Evolutionary conservation across 2,888 invertebrate genomes (phyloP).

Genomic region (Melinaea marsaeus): DNA sequence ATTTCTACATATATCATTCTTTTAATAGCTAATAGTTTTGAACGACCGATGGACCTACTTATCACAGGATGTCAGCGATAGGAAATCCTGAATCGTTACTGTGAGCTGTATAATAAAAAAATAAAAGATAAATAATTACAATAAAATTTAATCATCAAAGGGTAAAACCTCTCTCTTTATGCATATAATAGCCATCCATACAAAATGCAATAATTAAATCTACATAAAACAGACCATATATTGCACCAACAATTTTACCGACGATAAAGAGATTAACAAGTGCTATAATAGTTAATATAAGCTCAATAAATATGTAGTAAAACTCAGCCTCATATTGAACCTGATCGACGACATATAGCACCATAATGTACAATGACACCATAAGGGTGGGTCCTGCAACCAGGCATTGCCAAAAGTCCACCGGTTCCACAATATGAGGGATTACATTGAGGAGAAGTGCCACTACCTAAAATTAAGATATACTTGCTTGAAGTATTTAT

Average conservation of each 20-base stretch:
- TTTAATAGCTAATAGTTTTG: not conserved
- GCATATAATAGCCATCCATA: conserved; percentile 59
- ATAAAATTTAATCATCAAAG: conserved; percentile 38
- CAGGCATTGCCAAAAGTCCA: conserved; percentile 57
- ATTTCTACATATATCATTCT: conserved; percentile 9
- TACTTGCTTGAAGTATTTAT: conserved; percentile 35
- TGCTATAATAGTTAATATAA: conserved; percentile 45
- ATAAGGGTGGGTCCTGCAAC: conserved; percentile 66
- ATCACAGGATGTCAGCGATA: conserved; percentile 21
- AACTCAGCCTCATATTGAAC: conserved; percentile 63
- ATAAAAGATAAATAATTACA: conserved; percentile 16
- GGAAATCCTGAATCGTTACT: conserved; percentile 5
- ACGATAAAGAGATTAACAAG: conserved; percentile 43
- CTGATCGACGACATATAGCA: conserved; percentile 68
- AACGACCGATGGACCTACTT: not conserved
- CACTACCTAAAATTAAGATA: conserved; percentile 71
- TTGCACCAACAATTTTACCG: conserved; percentile 52
- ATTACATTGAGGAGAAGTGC: conserved; percentile 67
- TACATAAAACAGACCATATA: conserved; percentile 64
- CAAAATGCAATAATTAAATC: conserved; percentile 61
- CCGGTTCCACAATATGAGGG: conserved; percentile 61
- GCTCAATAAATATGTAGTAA: conserved; percentile 55
- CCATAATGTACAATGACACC: conserved; percentile 58
- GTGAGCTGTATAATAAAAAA: conserved; percentile 9
- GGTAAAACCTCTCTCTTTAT: conserved; percentile 57